Evolutionary conservation across 1,140 invertebrate species (phyloP), one percentile per base, ranked within the genome.

Genomic region (Aphelenchoides besseyi): DNA sequence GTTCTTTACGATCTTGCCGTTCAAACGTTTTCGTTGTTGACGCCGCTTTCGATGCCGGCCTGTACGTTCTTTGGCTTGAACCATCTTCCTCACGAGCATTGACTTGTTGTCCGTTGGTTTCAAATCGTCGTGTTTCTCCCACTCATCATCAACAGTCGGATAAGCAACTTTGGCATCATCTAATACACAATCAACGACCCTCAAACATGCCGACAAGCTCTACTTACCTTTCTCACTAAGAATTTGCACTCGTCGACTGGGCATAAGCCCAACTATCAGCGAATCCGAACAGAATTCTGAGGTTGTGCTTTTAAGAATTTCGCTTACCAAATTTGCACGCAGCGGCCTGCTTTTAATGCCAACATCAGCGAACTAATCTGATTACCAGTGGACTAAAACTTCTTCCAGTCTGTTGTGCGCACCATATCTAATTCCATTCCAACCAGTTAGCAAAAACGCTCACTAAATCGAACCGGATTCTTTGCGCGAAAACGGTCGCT

Each of bases 231-330:
- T 54, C n/a, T 55, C 74, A 37, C 77, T 70, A 30, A 80, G 30
- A 18, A 81, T 74, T n/a, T 35, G 53, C 30, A 78, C 68, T 16
- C 63, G 30, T 9, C 76, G 78, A 54, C 75, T 68, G 16, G 69
- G 52, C 9, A 37, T 59, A 16, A 80, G 64, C 41, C 53, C 72
- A 12, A 81, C 62, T 41, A 29, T 23, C 23, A 81, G 54, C n/a
- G n/a, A n/a, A n/a, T n/a, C n/a, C n/a, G n/a, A n/a, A n/a, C n/a
- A n/a, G n/a, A n/a, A n/a, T n/a, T n/a, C n/a, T n/a, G n/a, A n/a
- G n/a, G n/a, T n/a, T n/a, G n/a, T n/a, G n/a, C n/a, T n/a, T n/a
- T n/a, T n/a, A n/a, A n/a, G n/a, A n/a, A n/a, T n/a, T n/a, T n/a
- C n/a, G n/a, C n/a, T n/a, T n/a, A n/a, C n/a, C n/a, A n/a, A n/a